Evolutionary conservation across 1,140 invertebrate genomes (phyloP).

Genomic region (Chionoecetes opilio): DNA sequence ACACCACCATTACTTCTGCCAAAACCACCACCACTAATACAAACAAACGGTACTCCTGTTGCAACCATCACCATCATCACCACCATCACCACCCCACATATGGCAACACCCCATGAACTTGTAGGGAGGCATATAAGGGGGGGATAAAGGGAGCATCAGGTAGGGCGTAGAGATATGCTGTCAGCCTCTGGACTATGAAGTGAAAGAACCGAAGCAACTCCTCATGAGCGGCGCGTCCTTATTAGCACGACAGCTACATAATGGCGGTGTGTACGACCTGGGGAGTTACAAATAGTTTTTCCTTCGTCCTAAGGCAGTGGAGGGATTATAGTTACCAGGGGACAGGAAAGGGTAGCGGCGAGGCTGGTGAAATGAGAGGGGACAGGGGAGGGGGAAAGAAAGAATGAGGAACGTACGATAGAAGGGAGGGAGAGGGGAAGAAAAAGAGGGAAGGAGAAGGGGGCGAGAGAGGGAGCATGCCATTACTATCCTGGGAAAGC

Average conservation of each 20-base stretch:
- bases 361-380: constrained; percentile 23
- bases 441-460: neutral
- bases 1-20: neutral
- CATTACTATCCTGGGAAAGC: too few relatives aligned
- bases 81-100: neutral
- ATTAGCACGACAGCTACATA: constrained; percentile 58
- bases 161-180: neutral
- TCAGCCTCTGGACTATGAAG: neutral
- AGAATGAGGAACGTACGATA: neutral
- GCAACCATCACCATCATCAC: neutral
- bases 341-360: neutral
- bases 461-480: too few relatives aligned
- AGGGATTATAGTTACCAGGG: neutral
- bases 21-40: neutral
- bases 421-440: neutral
- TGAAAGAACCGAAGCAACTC: neutral
- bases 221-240: neutral
- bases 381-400: neutral
- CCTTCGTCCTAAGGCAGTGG: neutral
- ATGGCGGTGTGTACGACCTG: constrained; percentile 30
- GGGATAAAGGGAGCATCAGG: neutral
- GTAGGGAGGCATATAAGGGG: neutral
- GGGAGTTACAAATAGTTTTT: constrained; percentile 53
- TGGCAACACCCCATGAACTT: neutral
- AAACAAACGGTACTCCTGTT: neutral